Evolutionary conservation across 2,113 vertebrate genomes (phyloP), one percentile per base, ranked within the genome.

Genomic region (Picathartes gymnocephalus): DNA sequence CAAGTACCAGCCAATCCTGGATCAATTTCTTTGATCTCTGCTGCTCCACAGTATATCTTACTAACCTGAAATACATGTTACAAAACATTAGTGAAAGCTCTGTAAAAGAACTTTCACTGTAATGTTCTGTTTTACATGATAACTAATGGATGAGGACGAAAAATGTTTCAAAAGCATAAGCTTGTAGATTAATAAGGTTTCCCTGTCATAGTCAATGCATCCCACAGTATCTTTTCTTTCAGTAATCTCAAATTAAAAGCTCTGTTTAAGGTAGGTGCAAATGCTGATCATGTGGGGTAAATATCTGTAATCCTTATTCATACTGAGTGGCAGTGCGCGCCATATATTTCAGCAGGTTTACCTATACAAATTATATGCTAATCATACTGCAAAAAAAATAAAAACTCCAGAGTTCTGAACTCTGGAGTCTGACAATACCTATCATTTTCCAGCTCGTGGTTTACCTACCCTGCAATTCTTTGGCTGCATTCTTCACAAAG

Each of bases 401-500:
- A 9, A 87, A 81, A 64, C 5, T 71, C 18, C 25, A 44, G 45
- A 68, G 27, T 51, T 81, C 48, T 79, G 50, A 74, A 73, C 31
- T 22, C 50, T 15, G 15, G 11, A 89, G 11, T 88, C 62, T 64
- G 48, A 70, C 23, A 39, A 25, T 11, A 88, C 12, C 13, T 23
- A 31, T 30, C 2, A 47, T 62, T 71, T 76, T 61, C 33, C 48
- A 57, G 37, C n/a, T 81, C 47, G 68, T 69, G 24, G n/a, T 44
- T 86, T 86, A 98, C 98, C 45, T 96, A 99, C 99, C 99, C 99
- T 73, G 99, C 98, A 93, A 99, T 99, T 97, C 99, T 98, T 97
- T 99, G 99, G 96, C 99, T 99, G 97, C 99, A 99, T 96, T 99
- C 99, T 96, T 99, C 99, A 94, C 99, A 99, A 91, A 99, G 99